A percentile compares a stretch with the other conserved stretches of the same genome.
phyloP scores from a whole-genome alignment of 2,113 vertebrate genomes.

The western clawed frog (Xenopus tropicalis) region DNA sequence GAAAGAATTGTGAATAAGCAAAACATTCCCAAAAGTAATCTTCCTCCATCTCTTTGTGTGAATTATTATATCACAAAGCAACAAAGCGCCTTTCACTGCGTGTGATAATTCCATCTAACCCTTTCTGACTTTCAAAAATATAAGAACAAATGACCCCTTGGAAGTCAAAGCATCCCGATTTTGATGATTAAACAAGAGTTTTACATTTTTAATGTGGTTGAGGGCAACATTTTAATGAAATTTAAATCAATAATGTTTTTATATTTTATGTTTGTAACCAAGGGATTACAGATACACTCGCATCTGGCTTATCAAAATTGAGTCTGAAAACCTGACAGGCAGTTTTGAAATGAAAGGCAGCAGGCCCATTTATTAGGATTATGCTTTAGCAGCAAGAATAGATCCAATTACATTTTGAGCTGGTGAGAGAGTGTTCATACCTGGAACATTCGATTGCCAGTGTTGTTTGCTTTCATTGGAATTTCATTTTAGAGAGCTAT shows the following conservation, averaged over 20 bases:
- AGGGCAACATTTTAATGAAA: slow-evolving; percentile 36
- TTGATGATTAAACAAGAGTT: neutral
- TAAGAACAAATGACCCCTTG: neutral
- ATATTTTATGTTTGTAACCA: slow-evolving; percentile 31
- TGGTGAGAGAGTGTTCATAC: slow-evolving; percentile 42
- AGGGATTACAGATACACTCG: slow-evolving; percentile 29
- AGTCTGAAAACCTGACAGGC: slow-evolving; percentile 36
- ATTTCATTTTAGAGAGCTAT: slow-evolving; percentile 63
- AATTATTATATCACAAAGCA: neutral
- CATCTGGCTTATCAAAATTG: slow-evolving; percentile 38
- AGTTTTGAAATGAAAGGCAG: slow-evolving; percentile 55
- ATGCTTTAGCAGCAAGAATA: slow-evolving; percentile 42
- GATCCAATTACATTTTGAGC: slow-evolving; percentile 46
- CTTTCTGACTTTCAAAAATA: neutral
- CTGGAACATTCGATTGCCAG: slow-evolving; percentile 48
- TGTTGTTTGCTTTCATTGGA: slow-evolving; percentile 58
- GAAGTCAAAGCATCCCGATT: slow-evolving; percentile 5
- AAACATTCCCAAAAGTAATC: too few relatives aligned
- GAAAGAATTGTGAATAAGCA: too few relatives aligned
- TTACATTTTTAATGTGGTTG: slow-evolving; percentile 3
- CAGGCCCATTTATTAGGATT: slow-evolving; percentile 54
- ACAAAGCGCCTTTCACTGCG: neutral
- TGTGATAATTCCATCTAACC: neutral
- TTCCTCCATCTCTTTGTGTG: too few relatives aligned
- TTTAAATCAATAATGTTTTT: slow-evolving; percentile 42